A percentile compares a stretch with the other conserved stretches of the same genome.
Evolutionary conservation across 2,797 vertebrate species (phyloP).

Genomic region (Mus caroli): DNA sequence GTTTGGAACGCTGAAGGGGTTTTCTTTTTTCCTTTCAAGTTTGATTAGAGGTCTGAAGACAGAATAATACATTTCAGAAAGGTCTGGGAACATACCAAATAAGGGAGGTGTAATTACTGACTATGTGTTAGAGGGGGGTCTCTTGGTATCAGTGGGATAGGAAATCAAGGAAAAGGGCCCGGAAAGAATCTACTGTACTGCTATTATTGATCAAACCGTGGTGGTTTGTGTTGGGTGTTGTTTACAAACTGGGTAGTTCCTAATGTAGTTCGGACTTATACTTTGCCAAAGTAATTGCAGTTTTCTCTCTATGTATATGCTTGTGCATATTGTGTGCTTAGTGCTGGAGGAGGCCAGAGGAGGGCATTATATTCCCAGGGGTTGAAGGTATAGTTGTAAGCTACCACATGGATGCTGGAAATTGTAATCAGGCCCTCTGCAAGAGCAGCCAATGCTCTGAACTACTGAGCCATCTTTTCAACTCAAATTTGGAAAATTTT

Average conservation of each 20-base stretch:
- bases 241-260: slow-evolving; percentile 67
- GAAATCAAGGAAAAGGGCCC: too few relatives aligned
- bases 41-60: not conserved
- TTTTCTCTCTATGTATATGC: slow-evolving; percentile 2
- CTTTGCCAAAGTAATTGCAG: slow-evolving; percentile 41
- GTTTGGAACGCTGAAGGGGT: not conserved
- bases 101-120: slow-evolving; percentile 21
- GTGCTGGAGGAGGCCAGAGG: not conserved
- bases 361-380: not conserved
- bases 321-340: too few relatives aligned
- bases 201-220: slow-evolving; percentile 70
- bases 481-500: not conserved
- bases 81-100: slow-evolving; percentile 4
- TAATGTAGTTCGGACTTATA: slow-evolving; percentile 45
- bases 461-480: not conserved
- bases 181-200: not conserved
- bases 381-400: not conserved
- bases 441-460: not conserved
- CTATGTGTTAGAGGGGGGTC: not conserved
- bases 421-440: not conserved
- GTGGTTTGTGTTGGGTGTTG: slow-evolving; percentile 66
- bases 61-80: slow-evolving; percentile 30
- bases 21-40: not conserved
- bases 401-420: not conserved
- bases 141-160: too few relatives aligned